Conservation (phyloP, 2,113 vertebrate genomes). For the Colistium nudipinnis region DNA sequence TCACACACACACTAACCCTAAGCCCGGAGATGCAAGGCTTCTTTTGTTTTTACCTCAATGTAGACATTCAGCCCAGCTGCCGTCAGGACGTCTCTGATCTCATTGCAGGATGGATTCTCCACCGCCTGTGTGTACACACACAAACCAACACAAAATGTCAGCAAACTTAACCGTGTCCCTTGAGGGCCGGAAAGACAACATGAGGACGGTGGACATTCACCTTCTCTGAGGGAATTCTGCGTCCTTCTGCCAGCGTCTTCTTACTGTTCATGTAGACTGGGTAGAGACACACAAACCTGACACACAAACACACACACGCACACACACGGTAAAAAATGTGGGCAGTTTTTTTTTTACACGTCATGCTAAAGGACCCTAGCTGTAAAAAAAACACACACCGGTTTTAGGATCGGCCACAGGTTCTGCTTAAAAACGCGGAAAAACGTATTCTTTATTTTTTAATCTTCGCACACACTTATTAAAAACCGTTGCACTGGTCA, state of each 20-base stretch:
- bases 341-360: too few species aligned
- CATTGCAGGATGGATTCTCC: slow-evolving; percentile 94
- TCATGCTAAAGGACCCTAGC: too few species aligned
- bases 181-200: neutral
- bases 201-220: slow-evolving; percentile 61
- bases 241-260: slow-evolving; percentile 95
- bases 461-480: too few species aligned
- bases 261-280: slow-evolving; percentile 97
- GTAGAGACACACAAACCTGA: slow-evolving; percentile 94
- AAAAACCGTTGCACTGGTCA: too few species aligned
- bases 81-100: slow-evolving; percentile 93
- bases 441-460: too few species aligned
- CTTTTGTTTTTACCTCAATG: slow-evolving; percentile 79
- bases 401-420: too few species aligned
- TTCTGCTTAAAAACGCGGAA: too few species aligned
- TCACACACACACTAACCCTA: neutral
- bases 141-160: slow-evolving; percentile 10
- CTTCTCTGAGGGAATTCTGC: slow-evolving; percentile 91
- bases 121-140: too few species aligned
- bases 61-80: slow-evolving; percentile 90
- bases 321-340: too few species aligned
- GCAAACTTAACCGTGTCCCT: neutral
- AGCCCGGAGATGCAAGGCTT: neutral
- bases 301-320: slow-evolving; percentile 26
- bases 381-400: too few species aligned